These are phyloP conservation scores for Drosophila putrida DNA, from an alignment of 2,888 invertebrate genomes.

Conservation along the genomic window DNA sequence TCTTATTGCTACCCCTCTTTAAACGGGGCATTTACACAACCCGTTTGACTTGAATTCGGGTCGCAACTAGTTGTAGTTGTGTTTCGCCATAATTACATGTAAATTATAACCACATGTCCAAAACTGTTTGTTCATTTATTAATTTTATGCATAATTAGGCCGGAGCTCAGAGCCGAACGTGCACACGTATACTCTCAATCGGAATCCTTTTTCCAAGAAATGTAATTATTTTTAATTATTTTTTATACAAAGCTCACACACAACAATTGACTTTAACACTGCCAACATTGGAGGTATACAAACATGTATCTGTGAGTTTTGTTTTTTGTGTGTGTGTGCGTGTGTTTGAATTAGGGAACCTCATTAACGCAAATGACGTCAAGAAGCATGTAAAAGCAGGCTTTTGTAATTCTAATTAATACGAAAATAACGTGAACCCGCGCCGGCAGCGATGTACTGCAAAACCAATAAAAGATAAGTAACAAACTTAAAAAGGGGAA, in stretches of 20 bases:
- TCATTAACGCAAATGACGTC: conserved; percentile 70
- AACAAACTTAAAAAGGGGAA: neutral
- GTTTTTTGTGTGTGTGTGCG: conserved; percentile 8
- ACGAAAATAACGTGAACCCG: conserved; percentile 60
- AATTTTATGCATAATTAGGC: conserved; percentile 64
- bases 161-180: neutral
- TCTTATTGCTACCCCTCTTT: conserved; percentile 39
- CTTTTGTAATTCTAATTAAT: conserved; percentile 79
- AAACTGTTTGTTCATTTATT: conserved; percentile 66
- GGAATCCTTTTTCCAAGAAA: conserved; percentile 50
- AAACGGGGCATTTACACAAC: conserved; percentile 55
- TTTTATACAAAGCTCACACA: conserved; percentile 32
- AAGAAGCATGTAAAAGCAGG: conserved; percentile 51
- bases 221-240: conserved; percentile 72
- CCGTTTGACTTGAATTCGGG: conserved; percentile 47
- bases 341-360: conserved; percentile 32
- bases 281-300: conserved; percentile 11
- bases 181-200: conserved; percentile 3
- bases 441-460: conserved; percentile 36
- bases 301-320: conserved; percentile 15
- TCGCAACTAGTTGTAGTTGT: conserved; percentile 45
- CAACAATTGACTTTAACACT: conserved; percentile 50
- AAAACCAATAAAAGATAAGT: conserved; percentile 60
- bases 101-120: conserved; percentile 64
- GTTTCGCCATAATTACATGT: conserved; percentile 69